Evolutionary conservation across 2,888 invertebrate genomes (phyloP).

Genomic region (Marronus borbonicus): DNA sequence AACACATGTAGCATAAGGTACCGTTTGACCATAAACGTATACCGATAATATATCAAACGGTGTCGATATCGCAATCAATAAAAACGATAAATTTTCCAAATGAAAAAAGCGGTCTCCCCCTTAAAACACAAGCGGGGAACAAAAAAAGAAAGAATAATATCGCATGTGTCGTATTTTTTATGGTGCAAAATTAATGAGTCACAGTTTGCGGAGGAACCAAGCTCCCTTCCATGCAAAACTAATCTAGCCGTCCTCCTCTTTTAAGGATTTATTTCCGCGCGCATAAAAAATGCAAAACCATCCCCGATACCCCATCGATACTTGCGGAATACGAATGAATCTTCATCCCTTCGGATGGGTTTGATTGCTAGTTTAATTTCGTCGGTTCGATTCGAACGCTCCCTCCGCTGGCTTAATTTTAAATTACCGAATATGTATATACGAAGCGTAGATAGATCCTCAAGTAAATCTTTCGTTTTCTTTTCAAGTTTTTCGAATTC

Average conservation of each 20-base stretch:
- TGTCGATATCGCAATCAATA: conserved; percentile 12
- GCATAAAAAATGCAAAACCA: conserved; percentile 57
- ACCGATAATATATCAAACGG: not conserved
- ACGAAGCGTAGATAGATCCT: not conserved
- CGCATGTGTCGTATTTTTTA: conserved; percentile 58
- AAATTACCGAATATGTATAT: too few relatives aligned
- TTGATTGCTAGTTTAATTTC: conserved; percentile 36
- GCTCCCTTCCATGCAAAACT: conserved; percentile 38
- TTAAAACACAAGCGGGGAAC: conserved; percentile 31
- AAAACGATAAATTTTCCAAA: conserved; percentile 49
- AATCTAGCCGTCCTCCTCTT: conserved; percentile 15
- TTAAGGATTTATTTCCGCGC: conserved; percentile 58
- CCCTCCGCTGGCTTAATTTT: not conserved
- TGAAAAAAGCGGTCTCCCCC: conserved; percentile 34
- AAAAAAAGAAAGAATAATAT: conserved; percentile 51
- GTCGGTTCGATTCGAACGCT: conserved; percentile 2
- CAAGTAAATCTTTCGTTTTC: not conserved
- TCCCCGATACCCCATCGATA: conserved; percentile 55
- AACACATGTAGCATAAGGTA: not conserved
- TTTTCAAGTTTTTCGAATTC: conserved; percentile 30
- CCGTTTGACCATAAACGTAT: not conserved
- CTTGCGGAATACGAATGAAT: conserved; percentile 10
- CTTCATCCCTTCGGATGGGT: conserved; percentile 1
- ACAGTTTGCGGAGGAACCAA: conserved; percentile 36
- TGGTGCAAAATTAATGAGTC: conserved; percentile 49